Evolutionary conservation across 2,113 vertebrate genomes (phyloP), one percentile per base, ranked within the genome.

Genomic region (Cercocebus atys): DNA sequence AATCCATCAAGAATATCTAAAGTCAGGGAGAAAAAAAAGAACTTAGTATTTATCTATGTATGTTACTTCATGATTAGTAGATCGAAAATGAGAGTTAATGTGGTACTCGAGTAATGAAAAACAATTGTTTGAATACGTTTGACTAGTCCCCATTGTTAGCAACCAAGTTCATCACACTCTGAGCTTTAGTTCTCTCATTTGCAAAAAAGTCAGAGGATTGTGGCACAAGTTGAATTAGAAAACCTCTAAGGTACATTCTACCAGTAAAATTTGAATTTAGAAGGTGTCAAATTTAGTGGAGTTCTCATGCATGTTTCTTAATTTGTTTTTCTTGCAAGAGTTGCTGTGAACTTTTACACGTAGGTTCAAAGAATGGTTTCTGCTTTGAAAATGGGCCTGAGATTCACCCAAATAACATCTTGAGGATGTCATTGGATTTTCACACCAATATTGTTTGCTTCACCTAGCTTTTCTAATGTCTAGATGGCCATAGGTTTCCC

Each of bases 1-100:
- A 84, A 75, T 95, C 64, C 88, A 80, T 95, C 78, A 50, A 72
- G 61, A 97, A 94, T 97, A 95, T 68, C 64, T 97, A 52, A 80
- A 94, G 14, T 78, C 50, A 96, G 95, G 9, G 68, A 81, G 83
- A 59, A 97, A n/a, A 45, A 81, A 82, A 27, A 45, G 43, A 57
- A 59, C 32, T 72, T 90, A 76, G 52, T 90, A 55, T 85, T 94
- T 47, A 91, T n/a, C 18, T 68, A 4, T 35, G 14, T 55, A n/a
- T 3, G 14, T 43, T 16, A 38, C 17, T 50, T 13, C 14, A 64
- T 87, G 61, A 73, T 92, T 81, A 94, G 32, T 75, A 89, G 73
- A 61, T 73, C 40, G 2, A 8, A 55, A 12, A 32, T 30, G 11
- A 16, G 6, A 61, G 27, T 89, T 30, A 50, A 25, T 30, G 22